Base-by-base conservation (phyloP, 2,888 invertebrate species). In the Drosophila planitibia region DNA sequence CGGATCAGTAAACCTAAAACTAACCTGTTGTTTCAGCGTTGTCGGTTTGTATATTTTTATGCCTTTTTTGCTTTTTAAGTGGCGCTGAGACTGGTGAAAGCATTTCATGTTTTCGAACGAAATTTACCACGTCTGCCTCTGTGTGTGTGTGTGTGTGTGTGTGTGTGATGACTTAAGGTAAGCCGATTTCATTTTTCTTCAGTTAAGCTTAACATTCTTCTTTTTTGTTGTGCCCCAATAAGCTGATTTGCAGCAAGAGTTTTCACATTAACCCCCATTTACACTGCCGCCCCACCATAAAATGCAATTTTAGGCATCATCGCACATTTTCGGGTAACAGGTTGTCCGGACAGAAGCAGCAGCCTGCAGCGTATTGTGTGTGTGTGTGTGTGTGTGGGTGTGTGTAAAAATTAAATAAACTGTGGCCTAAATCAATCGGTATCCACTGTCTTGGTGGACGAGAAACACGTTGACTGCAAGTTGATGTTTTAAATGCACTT, bases 141-240 rank as follows among this genome's bases (percentile, higher is more conserved):
- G 35, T 57, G n/a, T 54, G 5, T 37, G 30, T 68, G 54, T 57
- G 63, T 62, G 57, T 37, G 57, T 61, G n/a, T n/a, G n/a, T n/a
- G 67, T 66, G 54, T 55, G 35, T 44, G 28, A 28, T 74, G 82
- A 79, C 85, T 81, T 84, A 71, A 57, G 64, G 61, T 75, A 79
- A 82, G 82, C 82, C 85, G 80, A 82, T 85, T 82, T 85, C 63
- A 68, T 85, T 82, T 85, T 75, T 72, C 82, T 85, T 82, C 75
- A 82, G 84, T 74, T 75, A 75, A 75, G 85, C 71, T 62, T 35
- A 69, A 58, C 63, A 66, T 63, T 33, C n/a, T 22, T 3, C 3
- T 12, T 57, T 54, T 70, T 63, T 47, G n/a, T 32, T 59, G 12
- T 25, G 30, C 49, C 37, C 54, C 66, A 61, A 65, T 58, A 66